Evolutionary conservation across 2,888 invertebrate species (phyloP).

Genomic region (Cerastis rubricosa): DNA sequence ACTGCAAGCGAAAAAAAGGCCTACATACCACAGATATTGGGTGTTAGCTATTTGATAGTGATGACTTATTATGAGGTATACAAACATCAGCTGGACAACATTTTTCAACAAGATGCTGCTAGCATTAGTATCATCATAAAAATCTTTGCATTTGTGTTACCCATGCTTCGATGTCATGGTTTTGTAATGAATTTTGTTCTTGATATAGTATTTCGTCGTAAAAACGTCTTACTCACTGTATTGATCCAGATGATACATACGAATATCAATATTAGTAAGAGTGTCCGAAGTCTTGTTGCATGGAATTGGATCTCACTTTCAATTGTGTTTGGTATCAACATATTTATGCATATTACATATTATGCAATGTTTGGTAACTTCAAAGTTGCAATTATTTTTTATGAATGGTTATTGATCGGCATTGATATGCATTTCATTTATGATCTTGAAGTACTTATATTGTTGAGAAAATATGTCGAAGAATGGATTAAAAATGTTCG

Average conservation of each 20-base stretch:
- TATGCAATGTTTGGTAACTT: neutral
- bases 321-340: neutral
- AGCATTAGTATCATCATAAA: neutral
- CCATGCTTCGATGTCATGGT: neutral
- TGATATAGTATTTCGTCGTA: neutral
- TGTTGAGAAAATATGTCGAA: neutral
- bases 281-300: neutral
- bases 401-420: neutral
- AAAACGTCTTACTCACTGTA: neutral
- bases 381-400: neutral
- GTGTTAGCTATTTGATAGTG: neutral
- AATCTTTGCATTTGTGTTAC: neutral
- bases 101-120: neutral
- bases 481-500: neutral
- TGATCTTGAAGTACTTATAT: neutral
- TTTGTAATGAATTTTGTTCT: neutral
- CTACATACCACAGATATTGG: neutral
- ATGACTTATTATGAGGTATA: neutral
- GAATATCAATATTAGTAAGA: neutral
- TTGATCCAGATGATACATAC: neutral
- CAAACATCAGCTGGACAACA: neutral
- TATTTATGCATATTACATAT: neutral
- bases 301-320: neutral
- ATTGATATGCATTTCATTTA: neutral
- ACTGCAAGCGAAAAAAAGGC: neutral